Percentiles rank a stretch among this genome's conserved stretches.
Conservation (phyloP, 1,140 invertebrate species). For the Acromyrmex heyeri region DNA sequence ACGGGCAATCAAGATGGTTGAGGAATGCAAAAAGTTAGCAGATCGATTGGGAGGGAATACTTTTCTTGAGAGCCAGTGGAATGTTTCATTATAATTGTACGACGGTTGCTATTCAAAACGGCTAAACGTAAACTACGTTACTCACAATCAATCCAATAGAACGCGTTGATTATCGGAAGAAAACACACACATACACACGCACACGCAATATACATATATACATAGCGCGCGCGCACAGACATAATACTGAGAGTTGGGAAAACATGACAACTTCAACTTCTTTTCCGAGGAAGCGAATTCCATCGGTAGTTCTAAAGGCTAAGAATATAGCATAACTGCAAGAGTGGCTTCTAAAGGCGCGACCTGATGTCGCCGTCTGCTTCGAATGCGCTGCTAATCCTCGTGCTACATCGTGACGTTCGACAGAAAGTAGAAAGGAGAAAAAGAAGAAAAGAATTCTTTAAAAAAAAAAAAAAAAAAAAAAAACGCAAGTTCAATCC, state of each 20-base stretch:
- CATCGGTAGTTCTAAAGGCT: slow-evolving; percentile 28
- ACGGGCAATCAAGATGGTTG: background rate
- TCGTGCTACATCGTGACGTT: background rate
- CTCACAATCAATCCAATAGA: background rate
- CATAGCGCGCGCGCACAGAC: background rate
- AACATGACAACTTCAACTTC: slow-evolving; percentile 10
- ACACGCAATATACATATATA: background rate
- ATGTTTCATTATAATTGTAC: slow-evolving; percentile 24
- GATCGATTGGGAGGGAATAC: background rate
- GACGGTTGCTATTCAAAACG: background rate
- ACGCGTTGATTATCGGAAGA: slow-evolving; percentile 1
- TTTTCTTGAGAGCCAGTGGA: slow-evolving; percentile 6
- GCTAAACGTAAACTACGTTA: background rate
- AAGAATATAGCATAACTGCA: slow-evolving; percentile 33
- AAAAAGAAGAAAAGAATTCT: background rate
- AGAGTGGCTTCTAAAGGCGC: slow-evolving; percentile 14
- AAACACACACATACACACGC: background rate
- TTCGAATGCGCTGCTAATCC: slow-evolving; percentile 17
- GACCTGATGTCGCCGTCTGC: slow-evolving; percentile 6
- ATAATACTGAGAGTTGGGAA: background rate
- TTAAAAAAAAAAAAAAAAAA: too few relatives aligned
- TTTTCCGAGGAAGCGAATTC: background rate
- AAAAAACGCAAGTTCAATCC: background rate
- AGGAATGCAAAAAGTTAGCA: slow-evolving; percentile 18
- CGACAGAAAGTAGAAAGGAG: background rate